Conservation (phyloP, 1,140 invertebrate species). For the Saccostrea glomerata region DNA sequence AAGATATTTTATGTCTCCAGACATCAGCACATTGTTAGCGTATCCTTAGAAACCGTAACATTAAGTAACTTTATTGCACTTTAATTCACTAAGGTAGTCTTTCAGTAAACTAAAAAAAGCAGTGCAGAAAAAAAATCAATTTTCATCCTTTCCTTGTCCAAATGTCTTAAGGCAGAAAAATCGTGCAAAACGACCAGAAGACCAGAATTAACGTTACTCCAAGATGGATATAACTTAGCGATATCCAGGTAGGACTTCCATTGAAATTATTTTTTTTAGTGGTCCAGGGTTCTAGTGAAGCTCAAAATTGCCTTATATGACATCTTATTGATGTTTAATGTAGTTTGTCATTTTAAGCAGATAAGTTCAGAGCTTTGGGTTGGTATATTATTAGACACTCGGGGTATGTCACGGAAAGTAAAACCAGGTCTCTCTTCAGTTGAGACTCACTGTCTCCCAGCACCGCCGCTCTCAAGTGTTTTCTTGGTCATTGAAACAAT, state of each 20-base stretch:
- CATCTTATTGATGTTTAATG: not conserved
- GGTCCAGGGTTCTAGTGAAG: slow-evolving; percentile 14
- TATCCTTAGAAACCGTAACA: slow-evolving; percentile 25
- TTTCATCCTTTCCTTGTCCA: not conserved
- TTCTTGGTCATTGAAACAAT: slow-evolving; percentile 19
- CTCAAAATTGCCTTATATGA: not conserved
- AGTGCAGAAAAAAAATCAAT: slow-evolving; percentile 32
- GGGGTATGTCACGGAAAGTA: not conserved
- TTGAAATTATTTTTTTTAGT: not conserved
- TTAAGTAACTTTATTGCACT: slow-evolving; percentile 28
- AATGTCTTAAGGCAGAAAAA: not conserved
- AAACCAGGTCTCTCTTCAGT: not conserved
- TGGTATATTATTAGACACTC: slow-evolving; percentile 1
- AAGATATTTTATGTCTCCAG: not conserved
- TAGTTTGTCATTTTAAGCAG: slow-evolving; percentile 15
- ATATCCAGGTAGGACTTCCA: slow-evolving; percentile 10
- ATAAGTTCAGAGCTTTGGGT: not conserved
- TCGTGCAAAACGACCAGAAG: not conserved
- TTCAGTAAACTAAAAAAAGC: slow-evolving; percentile 25
- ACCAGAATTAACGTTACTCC: not conserved
- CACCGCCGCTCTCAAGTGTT: not conserved
- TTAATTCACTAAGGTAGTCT: slow-evolving; percentile 12
- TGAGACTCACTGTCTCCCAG: slow-evolving; percentile 1
- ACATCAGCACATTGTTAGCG: not conserved
- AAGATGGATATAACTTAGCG: not conserved